A percentile compares a stretch with the other conserved stretches of the same genome.
Evolutionary conservation across 2,113 vertebrate species (phyloP).

Genomic region (Brachirus orientalis): DNA sequence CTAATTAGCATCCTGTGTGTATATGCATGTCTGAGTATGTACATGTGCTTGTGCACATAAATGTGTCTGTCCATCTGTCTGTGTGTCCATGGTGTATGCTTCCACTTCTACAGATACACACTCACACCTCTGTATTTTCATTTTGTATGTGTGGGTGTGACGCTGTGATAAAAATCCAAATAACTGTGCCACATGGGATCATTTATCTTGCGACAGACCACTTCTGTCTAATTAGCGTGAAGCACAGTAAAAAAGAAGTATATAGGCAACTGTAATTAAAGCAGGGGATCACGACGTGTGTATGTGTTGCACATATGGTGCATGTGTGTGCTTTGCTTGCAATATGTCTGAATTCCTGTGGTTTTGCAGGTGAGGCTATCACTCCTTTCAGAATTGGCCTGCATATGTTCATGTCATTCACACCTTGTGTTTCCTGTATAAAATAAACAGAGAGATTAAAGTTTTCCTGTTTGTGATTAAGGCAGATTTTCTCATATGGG

Average conservation of each 20-base stretch:
- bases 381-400: conserved; percentile 39
- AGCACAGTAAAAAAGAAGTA: conserved; percentile 58
- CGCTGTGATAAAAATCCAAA: conserved; percentile 70
- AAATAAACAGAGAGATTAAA: conserved; percentile 31
- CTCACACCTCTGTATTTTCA: conserved; percentile 7
- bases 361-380: conserved; percentile 49
- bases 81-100: not conserved
- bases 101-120: conserved; percentile 8
- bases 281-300: conserved; percentile 28
- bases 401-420: conserved; percentile 30
- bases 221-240: conserved; percentile 82
- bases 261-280: conserved; percentile 72
- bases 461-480: conserved; percentile 21
- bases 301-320: conserved; percentile 48
- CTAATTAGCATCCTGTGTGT: conserved; percentile 48
- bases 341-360: conserved; percentile 30
- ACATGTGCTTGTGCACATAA: too few relatives aligned
- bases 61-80: not conserved
- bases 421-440: conserved; percentile 12
- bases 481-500: conserved; percentile 9
- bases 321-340: conserved; percentile 13
- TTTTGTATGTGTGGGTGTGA: conserved; percentile 21
- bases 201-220: conserved; percentile 76
- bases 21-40: too few relatives aligned
- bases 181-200: conserved; percentile 79